Evolutionary conservation across 2,797 vertebrate genomes (phyloP).

Genomic region (Lepilemur septentrionalis): DNA sequence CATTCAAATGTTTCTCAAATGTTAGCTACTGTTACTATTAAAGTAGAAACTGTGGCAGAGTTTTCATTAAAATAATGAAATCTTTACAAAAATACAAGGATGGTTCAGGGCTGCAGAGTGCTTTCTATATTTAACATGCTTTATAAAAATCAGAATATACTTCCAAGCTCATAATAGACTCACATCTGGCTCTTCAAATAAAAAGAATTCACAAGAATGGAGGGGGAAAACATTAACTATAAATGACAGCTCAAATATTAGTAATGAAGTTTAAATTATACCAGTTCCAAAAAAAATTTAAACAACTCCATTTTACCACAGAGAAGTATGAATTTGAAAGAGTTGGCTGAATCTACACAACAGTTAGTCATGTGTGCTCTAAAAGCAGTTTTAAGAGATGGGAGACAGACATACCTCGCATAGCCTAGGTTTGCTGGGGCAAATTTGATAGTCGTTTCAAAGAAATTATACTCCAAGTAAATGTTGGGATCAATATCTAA

Average conservation of each 20-base stretch:
- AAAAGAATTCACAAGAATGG: not conserved
- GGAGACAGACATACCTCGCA: conserved; percentile 85
- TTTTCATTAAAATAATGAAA: conserved; percentile 23
- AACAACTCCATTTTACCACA: not conserved
- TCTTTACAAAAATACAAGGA: not conserved
- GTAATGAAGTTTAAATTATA: not conserved
- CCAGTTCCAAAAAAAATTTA: not conserved
- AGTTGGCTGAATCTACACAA: not conserved
- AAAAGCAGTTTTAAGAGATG: not conserved
- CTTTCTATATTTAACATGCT: not conserved
- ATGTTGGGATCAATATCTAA: conserved; percentile 94
- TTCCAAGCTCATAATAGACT: not conserved
- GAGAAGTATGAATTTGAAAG: not conserved
- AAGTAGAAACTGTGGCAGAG: conserved; percentile 20
- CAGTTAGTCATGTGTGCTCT: not conserved
- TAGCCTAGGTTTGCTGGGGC: conserved; percentile 94
- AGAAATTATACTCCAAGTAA: conserved; percentile 92
- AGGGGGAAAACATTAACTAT: not conserved
- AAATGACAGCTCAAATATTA: not conserved
- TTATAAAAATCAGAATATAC: not conserved
- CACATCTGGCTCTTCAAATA: not conserved
- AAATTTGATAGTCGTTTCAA: conserved; percentile 91
- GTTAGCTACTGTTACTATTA: not conserved
- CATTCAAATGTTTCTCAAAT: not conserved
- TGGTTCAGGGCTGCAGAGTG: not conserved